Percentiles rank a stretch among this genome's conserved stretches.
These are phyloP conservation scores for Nephrotoma guestfalica DNA, from an alignment of 2,888 invertebrate species.

Conservation along the genomic window DNA sequence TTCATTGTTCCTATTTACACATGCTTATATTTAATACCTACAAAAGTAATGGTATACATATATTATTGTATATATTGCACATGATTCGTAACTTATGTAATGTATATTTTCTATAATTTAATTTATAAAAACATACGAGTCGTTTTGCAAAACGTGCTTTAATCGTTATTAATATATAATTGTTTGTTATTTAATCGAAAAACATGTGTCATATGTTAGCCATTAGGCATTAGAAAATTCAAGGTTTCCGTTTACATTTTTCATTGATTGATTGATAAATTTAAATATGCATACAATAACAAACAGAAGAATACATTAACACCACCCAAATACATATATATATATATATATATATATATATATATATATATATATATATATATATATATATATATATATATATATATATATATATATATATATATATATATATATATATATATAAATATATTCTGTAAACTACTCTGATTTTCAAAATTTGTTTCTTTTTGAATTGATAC, in stretches of 20 bases:
- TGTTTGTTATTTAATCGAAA: neutral
- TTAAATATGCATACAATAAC: too few relatives aligned
- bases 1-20: too few relatives aligned
- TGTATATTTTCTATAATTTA: neutral
- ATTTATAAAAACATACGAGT: neutral
- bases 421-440: neutral
- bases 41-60: too few relatives aligned
- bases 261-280: neutral
- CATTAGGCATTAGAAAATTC: neutral
- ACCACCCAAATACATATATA: constrained; percentile 5
- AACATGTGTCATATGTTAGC: neutral
- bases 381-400: neutral
- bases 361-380: constrained; percentile 4
- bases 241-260: neutral
- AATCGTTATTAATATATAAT: neutral
- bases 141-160: neutral
- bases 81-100: too few relatives aligned
- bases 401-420: neutral
- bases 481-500: too few relatives aligned
- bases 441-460: neutral
- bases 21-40: too few relatives aligned
- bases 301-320: too few relatives aligned
- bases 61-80: too few relatives aligned
- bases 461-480: too few relatives aligned
- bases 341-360: constrained; percentile 5